These are phyloP conservation scores for Meandrusa payeni DNA, from an alignment of 2,888 invertebrate species.

Conservation along the genomic window DNA sequence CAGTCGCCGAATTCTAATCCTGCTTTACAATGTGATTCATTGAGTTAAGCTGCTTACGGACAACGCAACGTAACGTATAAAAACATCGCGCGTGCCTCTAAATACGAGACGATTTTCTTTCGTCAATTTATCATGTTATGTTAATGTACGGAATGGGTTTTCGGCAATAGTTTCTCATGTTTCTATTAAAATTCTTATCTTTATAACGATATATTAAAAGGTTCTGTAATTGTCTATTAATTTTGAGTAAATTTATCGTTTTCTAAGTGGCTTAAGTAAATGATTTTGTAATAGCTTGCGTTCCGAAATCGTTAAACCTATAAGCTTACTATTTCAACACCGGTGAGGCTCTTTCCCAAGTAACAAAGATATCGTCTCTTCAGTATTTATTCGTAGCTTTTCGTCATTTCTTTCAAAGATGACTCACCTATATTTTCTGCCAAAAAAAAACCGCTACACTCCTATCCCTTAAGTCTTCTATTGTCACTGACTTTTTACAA, in stretches of 20 bases:
- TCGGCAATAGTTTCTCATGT: constrained; percentile 14
- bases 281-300: constrained; percentile 1
- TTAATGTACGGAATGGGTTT: constrained; percentile 12
- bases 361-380: too few relatives aligned
- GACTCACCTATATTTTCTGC: too few relatives aligned
- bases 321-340: too few relatives aligned
- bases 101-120: constrained; percentile 9
- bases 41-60: constrained; percentile 33
- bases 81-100: constrained; percentile 31
- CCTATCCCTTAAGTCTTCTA: too few relatives aligned
- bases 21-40: constrained; percentile 30
- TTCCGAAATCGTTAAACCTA: too few relatives aligned
- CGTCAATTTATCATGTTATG: constrained; percentile 12
- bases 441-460: too few relatives aligned
- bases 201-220: constrained; percentile 15
- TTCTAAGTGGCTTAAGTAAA: constrained; percentile 7
- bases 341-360: too few relatives aligned
- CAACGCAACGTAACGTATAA: constrained; percentile 20
- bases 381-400: too few relatives aligned
- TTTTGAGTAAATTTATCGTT: constrained; percentile 10
- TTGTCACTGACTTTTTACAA: too few relatives aligned
- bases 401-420: too few relatives aligned
- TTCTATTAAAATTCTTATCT: constrained; percentile 14
- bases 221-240: constrained; percentile 9
- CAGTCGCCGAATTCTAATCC: constrained; percentile 26